Evolutionary conservation across 2,797 vertebrate genomes (phyloP).

Genomic region (Danio jaintianensis): DNA sequence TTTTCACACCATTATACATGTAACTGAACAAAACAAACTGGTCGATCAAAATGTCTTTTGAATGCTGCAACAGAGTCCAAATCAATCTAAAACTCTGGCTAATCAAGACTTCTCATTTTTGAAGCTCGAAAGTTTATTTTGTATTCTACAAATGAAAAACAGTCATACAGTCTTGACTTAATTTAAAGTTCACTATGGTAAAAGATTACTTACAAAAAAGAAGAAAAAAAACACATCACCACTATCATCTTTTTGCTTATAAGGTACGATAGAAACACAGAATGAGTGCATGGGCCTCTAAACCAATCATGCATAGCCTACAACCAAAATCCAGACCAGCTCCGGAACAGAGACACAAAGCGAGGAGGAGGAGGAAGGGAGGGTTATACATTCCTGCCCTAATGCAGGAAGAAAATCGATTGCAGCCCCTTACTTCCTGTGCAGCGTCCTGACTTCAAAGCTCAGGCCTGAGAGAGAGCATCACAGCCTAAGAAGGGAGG

Average conservation of each 20-base stretch:
- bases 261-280: neutral
- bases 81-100: too few species aligned
- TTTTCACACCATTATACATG: too few species aligned
- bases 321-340: slow-evolving; percentile 6
- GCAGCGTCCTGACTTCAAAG: slow-evolving; percentile 70
- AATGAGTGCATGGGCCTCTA: slow-evolving; percentile 20
- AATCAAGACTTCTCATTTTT: too few species aligned
- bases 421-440: slow-evolving; percentile 71
- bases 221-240: neutral
- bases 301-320: slow-evolving; percentile 1
- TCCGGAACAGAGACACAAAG: slow-evolving; percentile 51
- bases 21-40: too few species aligned
- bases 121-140: neutral
- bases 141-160: neutral
- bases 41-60: too few species aligned
- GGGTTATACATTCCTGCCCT: slow-evolving; percentile 76
- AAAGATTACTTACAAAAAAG: neutral
- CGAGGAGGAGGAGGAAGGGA: slow-evolving; percentile 57
- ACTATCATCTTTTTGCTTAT: neutral
- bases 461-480: slow-evolving; percentile 58
- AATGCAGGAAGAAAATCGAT: slow-evolving; percentile 77
- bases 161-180: too few species aligned
- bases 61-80: too few species aligned
- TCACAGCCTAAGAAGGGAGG: slow-evolving; percentile 54
- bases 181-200: neutral